Evolutionary conservation across 2,797 vertebrate species (phyloP), one percentile per base, ranked within the genome.

Genomic region (Bradypodion ventrale): DNA sequence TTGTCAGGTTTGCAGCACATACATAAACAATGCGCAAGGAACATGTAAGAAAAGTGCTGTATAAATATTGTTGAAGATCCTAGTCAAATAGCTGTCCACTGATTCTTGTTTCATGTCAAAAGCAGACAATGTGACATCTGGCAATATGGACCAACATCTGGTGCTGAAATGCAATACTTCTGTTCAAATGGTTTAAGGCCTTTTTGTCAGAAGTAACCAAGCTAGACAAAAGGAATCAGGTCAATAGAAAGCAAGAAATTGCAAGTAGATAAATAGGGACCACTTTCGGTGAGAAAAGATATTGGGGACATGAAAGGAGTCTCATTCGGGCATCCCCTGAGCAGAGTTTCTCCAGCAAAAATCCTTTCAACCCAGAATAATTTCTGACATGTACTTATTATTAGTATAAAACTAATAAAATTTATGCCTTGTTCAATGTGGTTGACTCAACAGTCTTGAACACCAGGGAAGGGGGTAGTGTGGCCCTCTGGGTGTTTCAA

Each of bases 111-210:
- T 74, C 75, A 79, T 63, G 65, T 68, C 13, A 66, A 75, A 70
- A 44, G 10, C 37, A 35, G n/a, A 52, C 52, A 84, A 40, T 7
- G n/a, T 49, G 63, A 65, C 21, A 56, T 79, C 60, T 68, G 70
- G 62, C 63, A 75, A 42, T 62, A 44, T 52, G 32, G 49, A 42
- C 60, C 77, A 80, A 80, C 32, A 72, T 74, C 77, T 74, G 60
- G 44, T 74, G 25, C 35, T 66, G 59, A 74, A 85, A 66, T 56
- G 46, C 56, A 32, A 76, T 25, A 21, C 63, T 25, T 78, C 32
- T 25, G 37, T 52, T 69, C 52, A 78, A 32, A 62, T n/a, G 23
- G 56, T 19, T 62, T 8, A 44, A 49, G 25, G 40, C 40, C 37
- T 15, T 72, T 62, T 23, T 25, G 4, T 42, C 27, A n/a, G 32